A percentile compares a stretch with the other conserved stretches of the same genome.
Evolutionary conservation across 2,888 invertebrate species (phyloP).

Genomic region (Sycophila texana): DNA sequence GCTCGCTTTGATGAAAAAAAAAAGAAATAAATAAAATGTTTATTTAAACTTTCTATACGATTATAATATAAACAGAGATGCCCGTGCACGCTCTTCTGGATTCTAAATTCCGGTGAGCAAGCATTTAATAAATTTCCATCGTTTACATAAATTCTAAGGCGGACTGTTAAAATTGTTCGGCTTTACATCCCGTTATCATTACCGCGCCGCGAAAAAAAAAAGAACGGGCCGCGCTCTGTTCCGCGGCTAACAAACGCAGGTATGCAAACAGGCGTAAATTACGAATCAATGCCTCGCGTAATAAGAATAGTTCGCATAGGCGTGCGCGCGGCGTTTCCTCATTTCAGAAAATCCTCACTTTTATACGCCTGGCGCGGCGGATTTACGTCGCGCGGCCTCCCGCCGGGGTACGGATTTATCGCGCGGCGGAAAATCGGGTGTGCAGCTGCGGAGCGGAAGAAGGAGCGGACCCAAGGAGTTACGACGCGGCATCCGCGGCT

Average conservation of each 20-base stretch:
- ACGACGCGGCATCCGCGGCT: conserved; percentile 13
- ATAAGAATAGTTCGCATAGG: conserved; percentile 36
- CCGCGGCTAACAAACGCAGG: background rate
- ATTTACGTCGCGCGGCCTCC: conserved; percentile 17
- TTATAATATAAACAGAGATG: too few relatives aligned
- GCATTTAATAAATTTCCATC: too few relatives aligned
- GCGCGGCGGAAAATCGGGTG: too few relatives aligned
- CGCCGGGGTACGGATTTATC: background rate
- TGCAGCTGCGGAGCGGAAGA: background rate
- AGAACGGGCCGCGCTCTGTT: background rate
- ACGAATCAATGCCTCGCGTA: conserved; percentile 45
- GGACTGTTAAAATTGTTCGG: conserved; percentile 13
- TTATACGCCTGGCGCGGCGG: background rate
- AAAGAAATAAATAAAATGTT: too few relatives aligned
- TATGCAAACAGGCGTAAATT: conserved; percentile 27
- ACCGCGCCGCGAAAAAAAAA: background rate
- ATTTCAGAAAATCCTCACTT: conserved; percentile 38
- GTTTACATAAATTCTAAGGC: too few relatives aligned
- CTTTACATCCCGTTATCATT: conserved; percentile 18
- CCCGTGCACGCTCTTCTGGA: too few relatives aligned
- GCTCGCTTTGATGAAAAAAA: too few relatives aligned
- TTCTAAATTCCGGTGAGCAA: too few relatives aligned
- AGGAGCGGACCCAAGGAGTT: conserved; percentile 5
- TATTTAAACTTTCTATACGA: too few relatives aligned
- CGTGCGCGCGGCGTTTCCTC: conserved; percentile 39